These are phyloP conservation scores for Pachycephala philippinensis DNA, from an alignment of 2,113 vertebrate genomes.

Conservation along the genomic window DNA sequence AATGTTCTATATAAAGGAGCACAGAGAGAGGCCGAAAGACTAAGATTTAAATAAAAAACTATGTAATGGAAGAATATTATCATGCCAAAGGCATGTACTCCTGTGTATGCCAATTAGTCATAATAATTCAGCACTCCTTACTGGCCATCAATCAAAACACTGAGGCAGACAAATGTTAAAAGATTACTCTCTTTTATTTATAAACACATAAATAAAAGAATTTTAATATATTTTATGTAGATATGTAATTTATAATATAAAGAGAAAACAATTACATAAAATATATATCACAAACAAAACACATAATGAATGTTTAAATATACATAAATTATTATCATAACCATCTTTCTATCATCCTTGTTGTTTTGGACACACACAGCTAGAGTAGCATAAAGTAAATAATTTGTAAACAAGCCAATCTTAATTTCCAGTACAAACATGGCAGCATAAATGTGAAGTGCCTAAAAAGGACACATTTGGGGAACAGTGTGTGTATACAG, in stretches of 20 bases:
- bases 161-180: background rate
- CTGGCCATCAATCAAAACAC: background rate
- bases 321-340: background rate
- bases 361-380: background rate
- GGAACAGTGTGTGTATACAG: rapidly evolving
- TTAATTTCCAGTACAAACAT: background rate
- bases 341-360: background rate
- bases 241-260: background rate
- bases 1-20: background rate
- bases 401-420: background rate
- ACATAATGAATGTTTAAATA: background rate
- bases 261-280: background rate
- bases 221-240: background rate
- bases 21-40: background rate
- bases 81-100: background rate
- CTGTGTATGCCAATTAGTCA: background rate
- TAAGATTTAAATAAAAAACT: background rate
- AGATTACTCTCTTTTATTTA: background rate
- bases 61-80: background rate
- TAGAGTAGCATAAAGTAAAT: background rate
- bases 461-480: background rate
- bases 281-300: background rate
- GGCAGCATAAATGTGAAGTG: background rate
- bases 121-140: background rate
- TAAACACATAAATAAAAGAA: background rate